Percentiles rank a stretch among this genome's conserved stretches.
Conservation (phyloP, 2,797 vertebrate genomes). For the Numenius phaeopus region DNA sequence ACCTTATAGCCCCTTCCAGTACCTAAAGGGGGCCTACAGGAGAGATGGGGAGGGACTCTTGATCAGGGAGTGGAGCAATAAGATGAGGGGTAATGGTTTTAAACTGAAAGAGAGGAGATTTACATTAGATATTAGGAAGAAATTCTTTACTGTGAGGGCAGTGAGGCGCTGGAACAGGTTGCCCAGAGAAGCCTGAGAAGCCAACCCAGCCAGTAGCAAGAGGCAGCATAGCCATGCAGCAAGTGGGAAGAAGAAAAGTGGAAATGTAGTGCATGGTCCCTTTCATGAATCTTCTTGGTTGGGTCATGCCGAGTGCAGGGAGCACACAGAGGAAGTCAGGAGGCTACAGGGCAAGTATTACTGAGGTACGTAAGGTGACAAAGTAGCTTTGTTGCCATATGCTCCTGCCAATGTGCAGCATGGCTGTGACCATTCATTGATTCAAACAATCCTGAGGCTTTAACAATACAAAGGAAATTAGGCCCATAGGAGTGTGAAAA, state of each 20-base stretch:
- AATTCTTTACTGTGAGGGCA: too few species aligned
- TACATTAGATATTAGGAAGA: too few species aligned
- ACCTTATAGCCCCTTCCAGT: too few species aligned
- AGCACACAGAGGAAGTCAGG: not conserved
- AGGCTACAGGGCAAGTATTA: not conserved
- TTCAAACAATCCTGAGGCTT: not conserved
- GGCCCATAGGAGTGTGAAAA: not conserved
- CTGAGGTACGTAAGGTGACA: not conserved
- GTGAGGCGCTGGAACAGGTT: too few species aligned
- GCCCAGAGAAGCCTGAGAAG: too few species aligned
- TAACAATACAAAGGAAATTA: not conserved
- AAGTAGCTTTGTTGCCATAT: not conserved
- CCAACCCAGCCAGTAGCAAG: not conserved
- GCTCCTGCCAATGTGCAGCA: not conserved
- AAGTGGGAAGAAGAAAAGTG: not conserved
- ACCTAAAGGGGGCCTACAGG: too few species aligned
- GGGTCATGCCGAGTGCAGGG: not conserved
- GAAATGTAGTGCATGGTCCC: not conserved
- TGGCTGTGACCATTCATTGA: not conserved
- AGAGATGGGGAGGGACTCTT: too few species aligned
- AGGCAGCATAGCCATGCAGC: not conserved
- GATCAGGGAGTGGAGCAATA: too few species aligned
- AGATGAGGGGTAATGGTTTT: too few species aligned
- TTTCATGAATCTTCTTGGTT: not conserved
- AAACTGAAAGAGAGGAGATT: too few species aligned